Percentiles rank a stretch among this genome's conserved stretches.
These are phyloP conservation scores for Sebastes trivittatus DNA, from an alignment of 2,797 vertebrate genomes.

Conservation along the genomic window DNA sequence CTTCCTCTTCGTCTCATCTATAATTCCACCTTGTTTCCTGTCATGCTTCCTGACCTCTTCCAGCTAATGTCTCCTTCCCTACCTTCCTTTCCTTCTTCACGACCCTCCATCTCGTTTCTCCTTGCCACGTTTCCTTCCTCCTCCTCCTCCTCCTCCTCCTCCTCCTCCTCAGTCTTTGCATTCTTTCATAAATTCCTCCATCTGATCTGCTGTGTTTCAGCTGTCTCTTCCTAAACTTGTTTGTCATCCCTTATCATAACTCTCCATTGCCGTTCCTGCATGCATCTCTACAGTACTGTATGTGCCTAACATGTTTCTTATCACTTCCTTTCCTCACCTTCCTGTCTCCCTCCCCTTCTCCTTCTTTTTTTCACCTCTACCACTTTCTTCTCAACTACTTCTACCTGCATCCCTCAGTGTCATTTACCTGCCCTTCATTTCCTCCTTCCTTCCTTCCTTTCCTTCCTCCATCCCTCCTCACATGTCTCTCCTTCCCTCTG, in stretches of 20 bases:
- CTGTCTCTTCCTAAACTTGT: background rate
- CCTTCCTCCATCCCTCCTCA: background rate
- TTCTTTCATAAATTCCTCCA: background rate
- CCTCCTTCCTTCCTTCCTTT: background rate
- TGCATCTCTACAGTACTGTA: background rate
- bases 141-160: background rate
- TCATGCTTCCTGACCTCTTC: constrained; percentile 19
- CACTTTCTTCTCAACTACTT: background rate
- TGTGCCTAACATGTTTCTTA: background rate
- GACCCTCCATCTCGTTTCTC: background rate
- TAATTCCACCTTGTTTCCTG: constrained; percentile 43
- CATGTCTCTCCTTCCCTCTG: constrained; percentile 19
- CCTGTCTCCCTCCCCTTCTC: background rate
- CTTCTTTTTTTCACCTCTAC: background rate
- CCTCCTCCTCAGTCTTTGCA: background rate
- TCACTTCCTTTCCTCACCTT: background rate
- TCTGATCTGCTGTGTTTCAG: background rate
- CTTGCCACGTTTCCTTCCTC: background rate
- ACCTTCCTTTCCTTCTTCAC: background rate
- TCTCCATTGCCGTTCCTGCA: background rate
- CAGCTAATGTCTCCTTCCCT: background rate
- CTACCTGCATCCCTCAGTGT: background rate
- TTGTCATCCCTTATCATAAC: background rate
- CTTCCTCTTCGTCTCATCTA: constrained; percentile 50
- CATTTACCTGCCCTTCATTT: background rate